A percentile compares a stretch with the other conserved stretches of the same genome.
Conservation (phyloP, 2,797 vertebrate species). For the Helicolenus hilgendorfi region DNA sequence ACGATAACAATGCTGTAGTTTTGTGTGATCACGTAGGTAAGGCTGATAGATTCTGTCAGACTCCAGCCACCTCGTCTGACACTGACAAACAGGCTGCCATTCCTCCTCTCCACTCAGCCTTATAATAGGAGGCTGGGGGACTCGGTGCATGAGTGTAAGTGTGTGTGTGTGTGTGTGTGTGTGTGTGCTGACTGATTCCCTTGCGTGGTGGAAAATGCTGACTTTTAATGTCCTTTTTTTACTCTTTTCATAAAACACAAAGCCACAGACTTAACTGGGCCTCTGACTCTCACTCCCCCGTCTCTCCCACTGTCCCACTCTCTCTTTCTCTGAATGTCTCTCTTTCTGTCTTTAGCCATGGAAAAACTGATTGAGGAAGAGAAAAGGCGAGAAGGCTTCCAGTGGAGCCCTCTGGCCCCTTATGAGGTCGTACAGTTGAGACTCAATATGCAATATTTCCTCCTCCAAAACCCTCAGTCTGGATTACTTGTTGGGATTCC, state of each 20-base stretch:
- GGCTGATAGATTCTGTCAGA: constrained; percentile 9
- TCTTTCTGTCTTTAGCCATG: constrained; percentile 54
- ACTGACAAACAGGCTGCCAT: constrained; percentile 69
- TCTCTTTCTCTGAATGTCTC: constrained; percentile 26
- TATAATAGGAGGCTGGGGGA: constrained; percentile 78
- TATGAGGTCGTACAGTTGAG: neutral
- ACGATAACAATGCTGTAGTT: neutral
- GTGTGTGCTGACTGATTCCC: constrained; percentile 60
- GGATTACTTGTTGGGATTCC: neutral
- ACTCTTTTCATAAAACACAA: constrained; percentile 88
- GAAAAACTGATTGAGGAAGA: constrained; percentile 75
- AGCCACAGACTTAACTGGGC: constrained; percentile 88
- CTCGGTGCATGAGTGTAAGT: constrained; percentile 37
- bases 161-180: constrained; percentile 25
- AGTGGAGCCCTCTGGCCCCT: constrained; percentile 48
- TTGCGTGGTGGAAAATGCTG: constrained; percentile 88
- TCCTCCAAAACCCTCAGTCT: neutral
- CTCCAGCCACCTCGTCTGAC: constrained; percentile 38
- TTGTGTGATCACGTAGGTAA: neutral
- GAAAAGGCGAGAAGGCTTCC: constrained; percentile 55
- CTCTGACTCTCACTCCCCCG: constrained; percentile 74
- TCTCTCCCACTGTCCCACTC: constrained; percentile 70
- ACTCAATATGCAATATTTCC: constrained; percentile 17
- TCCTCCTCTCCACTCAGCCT: constrained; percentile 83
- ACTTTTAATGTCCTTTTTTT: constrained; percentile 84